A percentile compares a stretch with the other conserved stretches of the same genome.
These are phyloP conservation scores for Saturnia pavonia DNA, from an alignment of 2,888 invertebrate species.

Conservation along the genomic window DNA sequence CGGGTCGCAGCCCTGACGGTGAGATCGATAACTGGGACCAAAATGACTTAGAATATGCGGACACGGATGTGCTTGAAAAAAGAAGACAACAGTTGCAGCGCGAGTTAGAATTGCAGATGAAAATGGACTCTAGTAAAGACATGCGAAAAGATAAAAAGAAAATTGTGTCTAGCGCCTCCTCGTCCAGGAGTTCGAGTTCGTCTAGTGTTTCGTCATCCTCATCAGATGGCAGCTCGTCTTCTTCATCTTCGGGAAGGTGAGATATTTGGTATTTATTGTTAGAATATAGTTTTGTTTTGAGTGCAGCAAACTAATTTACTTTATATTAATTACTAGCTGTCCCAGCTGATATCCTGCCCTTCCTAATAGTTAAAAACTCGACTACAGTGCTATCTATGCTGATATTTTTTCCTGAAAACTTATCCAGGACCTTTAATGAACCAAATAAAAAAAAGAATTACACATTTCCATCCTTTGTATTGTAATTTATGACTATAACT, in stretches of 20 bases:
- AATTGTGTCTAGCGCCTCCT: constrained; percentile 85
- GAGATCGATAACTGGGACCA: constrained; percentile 90
- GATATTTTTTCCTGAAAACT: too few species aligned
- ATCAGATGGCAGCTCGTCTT: constrained; percentile 85
- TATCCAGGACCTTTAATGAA: too few species aligned
- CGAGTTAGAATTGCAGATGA: constrained; percentile 89
- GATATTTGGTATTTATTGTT: neutral
- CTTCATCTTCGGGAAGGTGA: constrained; percentile 82
- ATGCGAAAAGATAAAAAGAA: constrained; percentile 87
- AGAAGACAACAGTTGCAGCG: constrained; percentile 88
- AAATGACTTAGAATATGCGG: constrained; percentile 90
- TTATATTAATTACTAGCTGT: neutral
- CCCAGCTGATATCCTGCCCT: too few species aligned
- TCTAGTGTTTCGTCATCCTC: constrained; percentile 85
- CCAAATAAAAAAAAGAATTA: too few species aligned
- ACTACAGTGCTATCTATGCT: too few species aligned
- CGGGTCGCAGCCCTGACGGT: constrained; percentile 82
- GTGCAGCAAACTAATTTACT: neutral
- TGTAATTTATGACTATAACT: too few species aligned
- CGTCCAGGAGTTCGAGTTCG: constrained; percentile 84
- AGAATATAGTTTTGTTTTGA: neutral
- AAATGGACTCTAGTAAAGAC: constrained; percentile 86
- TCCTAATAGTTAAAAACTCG: too few species aligned
- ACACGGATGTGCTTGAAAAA: constrained; percentile 90
- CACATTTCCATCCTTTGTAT: too few species aligned